Evolutionary conservation across 2,797 vertebrate genomes (phyloP), one percentile per base, ranked within the genome.

Genomic region (Acipenser oxyrinchus): DNA sequence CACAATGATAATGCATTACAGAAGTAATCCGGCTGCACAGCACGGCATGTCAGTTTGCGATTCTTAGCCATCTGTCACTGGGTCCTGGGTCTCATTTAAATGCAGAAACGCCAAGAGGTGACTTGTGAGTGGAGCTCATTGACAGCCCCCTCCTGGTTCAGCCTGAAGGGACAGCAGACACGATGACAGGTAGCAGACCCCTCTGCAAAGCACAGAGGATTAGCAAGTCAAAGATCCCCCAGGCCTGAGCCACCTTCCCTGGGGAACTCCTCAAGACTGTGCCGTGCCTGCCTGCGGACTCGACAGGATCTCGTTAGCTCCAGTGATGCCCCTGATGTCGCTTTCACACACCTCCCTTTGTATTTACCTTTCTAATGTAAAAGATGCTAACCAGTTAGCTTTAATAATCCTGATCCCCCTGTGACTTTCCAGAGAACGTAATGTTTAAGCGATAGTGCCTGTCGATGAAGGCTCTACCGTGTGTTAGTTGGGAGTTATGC

Each of bases 71-170:
- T 88, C 86, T 88, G 87, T 90, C 81, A 72, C 73, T 63, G 69
- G 62, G 8, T 63, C 68, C 70, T 69, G 72, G 74, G 77, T 72
- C 85, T 86, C 82, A 90, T 90, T 89, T 88, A 85, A 83, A 91
- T 89, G 89, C 88, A 87, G 85, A 87, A 37, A 86, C 84, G 84
- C 78, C 68, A 74, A 88, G 88, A 89, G 87, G 89, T 89, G 88
- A 90, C 87, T 89, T 86, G 82, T 88, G 84, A 83, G 83, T 83
- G 71, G 78, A 84, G 86, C 82, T 83, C 71, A 49, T 82, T 89
- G 87, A 90, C 89, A 89, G 86, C 78, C 75, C 67, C 67, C 69
- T 66, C 67, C 71, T 66, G 69, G 72, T 74, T 74, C 82, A 80
- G 78, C 83, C 76, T 62, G 82, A 85, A 85, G 81, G 82, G 72